phyloP scores from a whole-genome alignment of 1,140 invertebrate genomes.

The Heliconius nattereri region DNA sequence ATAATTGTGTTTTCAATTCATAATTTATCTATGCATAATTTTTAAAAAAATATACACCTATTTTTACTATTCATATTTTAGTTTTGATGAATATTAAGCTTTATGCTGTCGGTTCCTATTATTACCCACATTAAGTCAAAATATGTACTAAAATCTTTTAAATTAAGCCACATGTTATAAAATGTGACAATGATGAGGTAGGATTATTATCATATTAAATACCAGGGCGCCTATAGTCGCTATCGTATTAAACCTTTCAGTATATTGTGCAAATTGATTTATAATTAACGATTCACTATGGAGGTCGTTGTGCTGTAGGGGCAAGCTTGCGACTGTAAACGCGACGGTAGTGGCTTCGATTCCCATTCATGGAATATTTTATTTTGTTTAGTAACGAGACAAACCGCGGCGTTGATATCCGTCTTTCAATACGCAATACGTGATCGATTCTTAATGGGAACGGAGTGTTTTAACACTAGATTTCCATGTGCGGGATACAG shows the following conservation, averaged over 20 bases:
- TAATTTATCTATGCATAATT: neutral
- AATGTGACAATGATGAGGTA: conserved; percentile 30
- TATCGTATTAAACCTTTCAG: conserved; percentile 25
- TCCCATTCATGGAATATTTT: too few species aligned
- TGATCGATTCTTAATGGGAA: too few species aligned
- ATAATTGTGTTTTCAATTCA: neutral
- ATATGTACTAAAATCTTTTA: neutral
- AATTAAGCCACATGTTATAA: neutral
- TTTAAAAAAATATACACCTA: neutral
- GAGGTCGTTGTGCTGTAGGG: too few species aligned
- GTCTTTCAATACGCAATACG: too few species aligned
- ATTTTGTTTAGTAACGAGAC: too few species aligned
- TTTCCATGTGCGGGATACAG: too few species aligned
- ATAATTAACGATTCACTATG: conserved; percentile 24
- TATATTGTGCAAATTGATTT: conserved; percentile 29
- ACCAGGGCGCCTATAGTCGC: neutral
- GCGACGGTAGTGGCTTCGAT: too few species aligned
- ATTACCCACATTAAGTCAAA: neutral
- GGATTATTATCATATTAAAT: neutral
- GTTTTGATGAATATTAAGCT: neutral
- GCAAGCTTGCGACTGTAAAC: too few species aligned
- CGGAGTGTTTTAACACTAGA: too few species aligned
- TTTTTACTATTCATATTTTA: neutral
- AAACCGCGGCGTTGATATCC: too few species aligned
- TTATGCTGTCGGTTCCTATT: too few species aligned